Evolutionary conservation across 2,797 vertebrate genomes (phyloP).

Genomic region (Hippocampus kuda): DNA sequence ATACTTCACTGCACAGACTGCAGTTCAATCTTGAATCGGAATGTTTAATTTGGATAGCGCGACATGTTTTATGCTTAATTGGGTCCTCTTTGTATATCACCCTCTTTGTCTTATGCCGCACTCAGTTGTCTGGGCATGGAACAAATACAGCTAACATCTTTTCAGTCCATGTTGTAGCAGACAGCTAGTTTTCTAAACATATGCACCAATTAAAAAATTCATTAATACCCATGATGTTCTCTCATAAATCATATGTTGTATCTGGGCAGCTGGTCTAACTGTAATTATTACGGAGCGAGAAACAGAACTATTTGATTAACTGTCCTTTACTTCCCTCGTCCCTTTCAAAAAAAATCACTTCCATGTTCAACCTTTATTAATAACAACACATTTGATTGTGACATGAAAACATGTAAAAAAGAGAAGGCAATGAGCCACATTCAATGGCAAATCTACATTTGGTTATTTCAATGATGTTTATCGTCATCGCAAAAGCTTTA

Average conservation of each 20-base stretch:
- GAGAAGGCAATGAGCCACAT: constrained; percentile 32
- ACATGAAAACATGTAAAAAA: neutral
- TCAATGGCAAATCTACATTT: constrained; percentile 28
- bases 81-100: neutral
- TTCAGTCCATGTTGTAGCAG: constrained; percentile 28
- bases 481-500: constrained; percentile 51
- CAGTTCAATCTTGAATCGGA: neutral
- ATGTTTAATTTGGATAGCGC: neutral
- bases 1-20: neutral
- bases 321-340: constrained; percentile 61
- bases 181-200: constrained; percentile 25
- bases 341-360: constrained; percentile 61
- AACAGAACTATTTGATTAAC: constrained; percentile 68
- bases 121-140: constrained; percentile 14
- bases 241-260: constrained; percentile 64
- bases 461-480: too few relatives aligned
- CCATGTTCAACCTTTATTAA: constrained; percentile 1
- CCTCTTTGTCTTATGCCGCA: constrained; percentile 2
- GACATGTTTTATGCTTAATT: neutral
- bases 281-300: constrained; percentile 70
- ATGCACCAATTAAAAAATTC: constrained; percentile 64
- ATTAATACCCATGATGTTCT: constrained; percentile 73
- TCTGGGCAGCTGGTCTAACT: constrained; percentile 56
- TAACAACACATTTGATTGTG: neutral
- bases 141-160: constrained; percentile 9